Evolutionary conservation across 1,140 invertebrate genomes (phyloP).

Genomic region (Ceratosolen fusciceps): DNA sequence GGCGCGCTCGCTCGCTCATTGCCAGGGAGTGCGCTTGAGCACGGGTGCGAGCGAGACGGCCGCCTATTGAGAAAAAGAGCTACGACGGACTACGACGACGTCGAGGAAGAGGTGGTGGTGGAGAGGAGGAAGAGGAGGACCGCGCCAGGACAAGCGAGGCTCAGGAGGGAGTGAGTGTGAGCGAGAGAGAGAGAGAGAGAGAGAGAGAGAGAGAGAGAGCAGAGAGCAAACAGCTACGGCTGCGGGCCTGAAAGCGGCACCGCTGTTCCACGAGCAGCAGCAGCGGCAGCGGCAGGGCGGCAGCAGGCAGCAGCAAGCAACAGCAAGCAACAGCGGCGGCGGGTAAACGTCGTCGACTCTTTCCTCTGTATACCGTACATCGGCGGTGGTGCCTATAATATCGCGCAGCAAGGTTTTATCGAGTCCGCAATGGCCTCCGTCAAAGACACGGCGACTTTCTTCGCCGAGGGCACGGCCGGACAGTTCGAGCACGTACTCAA

Average conservation of each 20-base stretch:
- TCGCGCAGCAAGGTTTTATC: neutral
- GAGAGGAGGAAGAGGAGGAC: neutral
- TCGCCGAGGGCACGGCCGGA: constrained; percentile 86
- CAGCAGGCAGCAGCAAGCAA: neutral
- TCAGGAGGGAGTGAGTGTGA: too few species aligned
- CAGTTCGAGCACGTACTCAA: constrained; percentile 91
- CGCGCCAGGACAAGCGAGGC: neutral
- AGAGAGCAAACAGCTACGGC: too few species aligned
- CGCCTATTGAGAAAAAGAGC: too few species aligned
- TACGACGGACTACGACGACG: too few species aligned
- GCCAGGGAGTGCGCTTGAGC: constrained; percentile 47
- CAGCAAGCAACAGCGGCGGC: neutral
- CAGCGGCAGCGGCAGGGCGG: too few species aligned
- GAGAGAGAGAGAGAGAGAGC: neutral
- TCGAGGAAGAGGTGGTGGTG: constrained; percentile 41
- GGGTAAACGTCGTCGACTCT: too few species aligned
- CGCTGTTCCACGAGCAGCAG: too few species aligned
- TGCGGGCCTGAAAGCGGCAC: too few species aligned
- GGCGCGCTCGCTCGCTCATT: constrained; percentile 44
- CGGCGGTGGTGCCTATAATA: too few species aligned
- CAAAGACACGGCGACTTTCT: constrained; percentile 91
- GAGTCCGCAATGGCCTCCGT: constrained; percentile 81
- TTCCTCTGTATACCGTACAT: neutral
- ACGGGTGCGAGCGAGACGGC: too few species aligned
- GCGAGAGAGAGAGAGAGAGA: too few species aligned